Evolutionary conservation across 2,797 vertebrate species (phyloP), one percentile per base, ranked within the genome.

Genomic region (Micromesistius poutassou): DNA sequence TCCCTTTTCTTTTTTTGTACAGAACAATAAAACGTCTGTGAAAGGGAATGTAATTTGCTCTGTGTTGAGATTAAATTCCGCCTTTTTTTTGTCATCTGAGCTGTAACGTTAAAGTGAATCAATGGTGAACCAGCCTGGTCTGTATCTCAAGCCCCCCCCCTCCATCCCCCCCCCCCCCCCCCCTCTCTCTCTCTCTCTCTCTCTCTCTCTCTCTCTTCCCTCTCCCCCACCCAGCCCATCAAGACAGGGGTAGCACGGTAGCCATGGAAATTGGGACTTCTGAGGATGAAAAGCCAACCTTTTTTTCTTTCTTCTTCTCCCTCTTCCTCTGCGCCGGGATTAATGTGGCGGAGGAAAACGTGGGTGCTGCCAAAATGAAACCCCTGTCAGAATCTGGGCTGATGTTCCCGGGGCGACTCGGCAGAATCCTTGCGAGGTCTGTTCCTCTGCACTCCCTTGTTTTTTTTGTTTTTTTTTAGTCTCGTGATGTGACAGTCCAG

Each of bases 51-150:
- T 88, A 88, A 92, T 93, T 89, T 91, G 86, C 83, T 89, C 87
- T 93, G 91, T 92, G 90, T 91, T 91, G 88, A 90, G 92, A 93
- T 94, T 89, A 89, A 88, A 93, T 92, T 90, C 83, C 70, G 78
- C 75, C 75, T 76, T 87, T 87, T 86, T 82, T 83, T 85, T 70
- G 78, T 84, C 90, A 89, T 91, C 89, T 75, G 82, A 90, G 89
- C 91, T 90, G 81, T 92, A 93, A 93, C 80, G 78, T 87, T 87
- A 46, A 46, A 46, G 89, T 83, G 84, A 88, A 89, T 90, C 88
- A 90, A 91, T 89, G 74, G 35, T 81, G 22, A 86, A 82, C 80
- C 88, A 76, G 78, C 28, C 16, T n/a, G 22, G 22, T 68, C 62
- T 25, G 22, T 68, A n/a, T 28, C 62, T 68, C 25, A 8, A 8